Conservation (phyloP, 2,113 vertebrate genomes). For the Piprites chloris region DNA sequence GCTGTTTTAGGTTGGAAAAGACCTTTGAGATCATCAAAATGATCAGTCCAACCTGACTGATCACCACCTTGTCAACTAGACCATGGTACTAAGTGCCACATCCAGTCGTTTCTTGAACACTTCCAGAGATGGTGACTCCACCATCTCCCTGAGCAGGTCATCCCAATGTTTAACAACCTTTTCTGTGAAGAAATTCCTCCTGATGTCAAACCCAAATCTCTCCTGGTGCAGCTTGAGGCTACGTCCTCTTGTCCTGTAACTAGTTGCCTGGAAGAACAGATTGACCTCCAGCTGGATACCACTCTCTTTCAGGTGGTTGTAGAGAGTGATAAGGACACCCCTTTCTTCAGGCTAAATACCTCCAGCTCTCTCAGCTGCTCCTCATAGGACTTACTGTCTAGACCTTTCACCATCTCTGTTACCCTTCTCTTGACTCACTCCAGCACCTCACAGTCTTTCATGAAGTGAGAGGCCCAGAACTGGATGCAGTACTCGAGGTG, state of each 20-base stretch:
- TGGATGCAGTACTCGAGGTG: background rate
- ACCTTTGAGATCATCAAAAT: background rate
- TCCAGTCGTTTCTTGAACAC: background rate
- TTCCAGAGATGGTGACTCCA: background rate
- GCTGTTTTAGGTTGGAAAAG: background rate
- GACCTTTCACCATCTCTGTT: background rate
- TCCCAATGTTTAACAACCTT: background rate
- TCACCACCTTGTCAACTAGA: background rate
- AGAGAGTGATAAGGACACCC: background rate
- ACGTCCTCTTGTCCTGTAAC: rapidly evolving
- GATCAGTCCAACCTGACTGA: background rate
- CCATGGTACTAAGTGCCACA: background rate
- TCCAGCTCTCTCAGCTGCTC: background rate
- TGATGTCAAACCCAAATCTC: background rate
- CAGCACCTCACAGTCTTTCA: background rate
- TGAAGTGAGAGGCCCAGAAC: background rate
- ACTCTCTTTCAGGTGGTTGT: background rate
- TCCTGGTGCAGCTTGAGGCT: background rate
- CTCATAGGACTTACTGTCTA: background rate
- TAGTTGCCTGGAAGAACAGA: background rate
- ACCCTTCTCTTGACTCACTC: background rate
- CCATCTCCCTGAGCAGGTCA: background rate
- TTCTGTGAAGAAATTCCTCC: background rate
- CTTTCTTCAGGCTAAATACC: background rate
- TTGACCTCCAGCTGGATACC: background rate